Evolutionary conservation across 2,888 invertebrate species (phyloP).

Genomic region (Sinopyrophorus schimmeli): DNA sequence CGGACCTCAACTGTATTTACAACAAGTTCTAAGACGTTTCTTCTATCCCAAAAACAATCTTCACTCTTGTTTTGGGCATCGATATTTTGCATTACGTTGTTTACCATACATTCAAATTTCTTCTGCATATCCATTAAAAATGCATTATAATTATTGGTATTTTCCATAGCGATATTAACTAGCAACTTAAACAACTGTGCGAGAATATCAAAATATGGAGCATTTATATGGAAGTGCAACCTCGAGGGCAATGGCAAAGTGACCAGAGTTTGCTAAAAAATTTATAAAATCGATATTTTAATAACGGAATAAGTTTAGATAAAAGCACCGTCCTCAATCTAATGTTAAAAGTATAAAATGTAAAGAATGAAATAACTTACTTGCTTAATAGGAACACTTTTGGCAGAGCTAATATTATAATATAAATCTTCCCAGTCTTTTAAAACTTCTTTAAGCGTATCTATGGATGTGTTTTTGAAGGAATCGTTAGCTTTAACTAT

Average conservation of each 20-base stretch:
- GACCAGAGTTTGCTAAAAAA: slow-evolving; percentile 42
- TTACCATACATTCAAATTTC: slow-evolving; percentile 46
- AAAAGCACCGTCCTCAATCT: neutral
- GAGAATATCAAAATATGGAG: slow-evolving; percentile 45
- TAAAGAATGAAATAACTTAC: slow-evolving; percentile 16
- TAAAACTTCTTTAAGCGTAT: slow-evolving; percentile 39
- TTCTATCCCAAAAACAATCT: slow-evolving; percentile 56
- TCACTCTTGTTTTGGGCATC: slow-evolving; percentile 52
- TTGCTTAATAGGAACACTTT: slow-evolving; percentile 31
- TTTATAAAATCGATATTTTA: slow-evolving; percentile 4
- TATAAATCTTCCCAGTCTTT: slow-evolving; percentile 45
- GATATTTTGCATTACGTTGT: slow-evolving; percentile 36
- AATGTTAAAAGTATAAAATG: neutral
- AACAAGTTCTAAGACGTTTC: slow-evolving; percentile 60
- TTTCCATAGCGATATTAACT: slow-evolving; percentile 36
- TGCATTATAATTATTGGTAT: slow-evolving; percentile 19
- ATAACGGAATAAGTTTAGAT: neutral
- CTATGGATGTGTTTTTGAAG: slow-evolving; percentile 42
- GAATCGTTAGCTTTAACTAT: slow-evolving; percentile 47
- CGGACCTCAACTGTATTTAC: slow-evolving; percentile 67
- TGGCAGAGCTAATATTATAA: slow-evolving; percentile 16
- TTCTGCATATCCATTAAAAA: slow-evolving; percentile 43
- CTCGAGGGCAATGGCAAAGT: slow-evolving; percentile 49
- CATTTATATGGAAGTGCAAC: slow-evolving; percentile 44
- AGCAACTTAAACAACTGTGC: slow-evolving; percentile 44